phyloP scores from a whole-genome alignment of 2,797 vertebrate genomes.

The Malacoraja senta region DNA sequence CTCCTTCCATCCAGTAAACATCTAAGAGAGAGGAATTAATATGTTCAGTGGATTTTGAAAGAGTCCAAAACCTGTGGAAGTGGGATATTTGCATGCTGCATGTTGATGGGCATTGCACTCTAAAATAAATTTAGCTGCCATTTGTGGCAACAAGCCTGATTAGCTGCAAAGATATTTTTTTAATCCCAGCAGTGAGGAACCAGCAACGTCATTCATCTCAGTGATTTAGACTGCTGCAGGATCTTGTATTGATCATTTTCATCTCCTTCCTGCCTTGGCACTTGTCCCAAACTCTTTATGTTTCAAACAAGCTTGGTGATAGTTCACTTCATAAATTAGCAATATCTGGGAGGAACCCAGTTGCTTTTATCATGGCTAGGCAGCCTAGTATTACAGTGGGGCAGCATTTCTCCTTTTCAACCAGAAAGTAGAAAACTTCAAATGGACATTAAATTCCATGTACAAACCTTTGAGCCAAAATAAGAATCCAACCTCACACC shows the following conservation, averaged over 20 bases:
- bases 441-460: neutral
- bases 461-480: neutral
- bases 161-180: neutral
- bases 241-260: slow-evolving; percentile 25
- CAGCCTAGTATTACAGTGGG: neutral
- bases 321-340: slow-evolving; percentile 16
- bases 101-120: neutral
- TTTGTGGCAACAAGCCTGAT: neutral
- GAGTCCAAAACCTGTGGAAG: neutral
- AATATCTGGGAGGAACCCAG: neutral
- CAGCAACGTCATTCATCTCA: neutral
- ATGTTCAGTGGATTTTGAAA: neutral
- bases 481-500: neutral
- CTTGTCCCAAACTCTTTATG: neutral
- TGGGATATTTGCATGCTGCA: neutral
- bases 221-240: neutral
- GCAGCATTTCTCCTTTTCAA: neutral
- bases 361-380: neutral
- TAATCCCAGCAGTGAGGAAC: neutral
- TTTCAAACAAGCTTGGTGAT: neutral
- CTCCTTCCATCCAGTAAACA: neutral
- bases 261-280: slow-evolving; percentile 29
- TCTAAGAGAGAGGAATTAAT: neutral
- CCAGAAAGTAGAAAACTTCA: neutral
- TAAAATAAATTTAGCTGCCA: neutral